A percentile compares a stretch with the other conserved stretches of the same genome.
These are phyloP conservation scores for Puma concolor DNA, from an alignment of 2,113 vertebrate species.

Conservation along the genomic window DNA sequence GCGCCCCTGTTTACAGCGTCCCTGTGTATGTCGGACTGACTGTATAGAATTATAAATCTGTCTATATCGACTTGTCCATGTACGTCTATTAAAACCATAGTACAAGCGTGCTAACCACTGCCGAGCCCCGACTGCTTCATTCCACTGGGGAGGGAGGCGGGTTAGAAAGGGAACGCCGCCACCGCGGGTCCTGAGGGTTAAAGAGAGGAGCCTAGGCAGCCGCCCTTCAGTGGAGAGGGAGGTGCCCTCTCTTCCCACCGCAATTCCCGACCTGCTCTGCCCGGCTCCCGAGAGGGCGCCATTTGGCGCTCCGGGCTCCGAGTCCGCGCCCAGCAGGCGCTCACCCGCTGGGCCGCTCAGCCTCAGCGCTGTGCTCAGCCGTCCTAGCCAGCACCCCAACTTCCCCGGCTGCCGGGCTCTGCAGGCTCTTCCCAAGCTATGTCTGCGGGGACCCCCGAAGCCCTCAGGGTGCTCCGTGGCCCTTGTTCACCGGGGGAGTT, in stretches of 20 bases:
- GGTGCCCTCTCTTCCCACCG: neutral
- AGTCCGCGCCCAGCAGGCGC: accelerated
- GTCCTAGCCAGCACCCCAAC: no score
- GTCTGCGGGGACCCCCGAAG: neutral
- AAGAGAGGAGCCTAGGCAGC: neutral
- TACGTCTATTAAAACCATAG: conserved; percentile 83
- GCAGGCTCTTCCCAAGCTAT: neutral
- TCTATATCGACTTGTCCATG: conserved; percentile 83
- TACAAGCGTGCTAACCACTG: conserved; percentile 77
- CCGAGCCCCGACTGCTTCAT: conserved; percentile 72
- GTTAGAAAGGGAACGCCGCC: neutral
- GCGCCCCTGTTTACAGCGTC: conserved; percentile 79
- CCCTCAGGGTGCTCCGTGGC: neutral
- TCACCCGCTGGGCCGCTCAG: neutral
- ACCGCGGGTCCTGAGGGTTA: neutral
- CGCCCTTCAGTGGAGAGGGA: neutral
- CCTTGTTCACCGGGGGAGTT: neutral
- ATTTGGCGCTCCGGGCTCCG: no score
- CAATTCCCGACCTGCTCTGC: neutral
- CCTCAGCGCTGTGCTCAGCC: neutral
- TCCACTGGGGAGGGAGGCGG: conserved; percentile 28
- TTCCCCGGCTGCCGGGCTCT: neutral
- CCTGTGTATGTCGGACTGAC: conserved; percentile 82
- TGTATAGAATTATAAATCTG: conserved; percentile 84
- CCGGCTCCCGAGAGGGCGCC: neutral